Evolutionary conservation across 2,888 invertebrate species (phyloP), one percentile per base, ranked within the genome.

Genomic region (Drosophila paramelanica): DNA sequence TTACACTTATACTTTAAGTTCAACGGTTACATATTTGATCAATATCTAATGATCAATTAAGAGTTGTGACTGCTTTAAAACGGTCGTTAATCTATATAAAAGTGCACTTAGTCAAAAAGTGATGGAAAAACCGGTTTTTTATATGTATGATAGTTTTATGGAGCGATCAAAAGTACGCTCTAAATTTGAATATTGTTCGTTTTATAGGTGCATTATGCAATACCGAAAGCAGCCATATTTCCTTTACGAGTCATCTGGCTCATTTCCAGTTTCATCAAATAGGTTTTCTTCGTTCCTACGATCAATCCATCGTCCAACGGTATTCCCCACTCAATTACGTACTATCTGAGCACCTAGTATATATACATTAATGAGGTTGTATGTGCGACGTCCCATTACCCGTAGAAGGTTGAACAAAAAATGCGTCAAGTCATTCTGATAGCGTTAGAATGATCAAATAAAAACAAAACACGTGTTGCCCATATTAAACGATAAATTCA

Each of bases 291-390:
- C 52, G 39, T 58, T 58, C 36, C 45, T 71, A 47, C 43, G 55
- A 65, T 72, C 64, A 64, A 62, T 71, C 62, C 17, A 57, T 5
- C 41, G 51, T 38, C 38, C 45, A 23, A 46, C 58, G 76, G 76
- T 49, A 70, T 77, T 77, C 66, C 77, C 78, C 78, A 75, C 62
- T 64, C 68, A 68, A 77, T 77, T 75, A 77, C 62, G 57, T 72
- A 68, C 62, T 72, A 68, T 75, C 60, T 67, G 45, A 31, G 10
- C 51, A 38, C 49, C 42, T 59, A 61, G 25, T 53, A 47, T 33
- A 38, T 33, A 43, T 33, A 14, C 47, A 38, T 27, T 23, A 61
- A 41, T 42, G 33, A 39, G 31, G 20, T n/a, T 27, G 38, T 3
- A 7, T 42, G 50, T 55, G 38, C 39, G 31, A 62, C 45, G 50